phyloP scores from a whole-genome alignment of 2,797 vertebrate species.

The Brachyalestes nurse region DNA sequence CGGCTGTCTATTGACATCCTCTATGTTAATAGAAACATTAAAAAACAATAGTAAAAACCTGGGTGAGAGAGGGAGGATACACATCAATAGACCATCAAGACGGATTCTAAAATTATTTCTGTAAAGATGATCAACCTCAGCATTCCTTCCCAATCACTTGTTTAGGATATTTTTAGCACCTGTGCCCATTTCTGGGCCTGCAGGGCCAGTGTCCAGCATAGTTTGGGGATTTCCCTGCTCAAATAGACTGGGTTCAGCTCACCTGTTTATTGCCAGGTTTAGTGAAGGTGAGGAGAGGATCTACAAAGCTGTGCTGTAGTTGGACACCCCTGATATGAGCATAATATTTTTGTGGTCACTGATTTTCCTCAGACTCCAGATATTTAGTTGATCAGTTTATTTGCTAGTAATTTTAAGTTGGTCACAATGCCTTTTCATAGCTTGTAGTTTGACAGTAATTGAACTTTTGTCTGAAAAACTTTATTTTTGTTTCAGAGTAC shows the following conservation, averaged over 20 bases:
- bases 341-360: too few relatives aligned
- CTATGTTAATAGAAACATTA: slow-evolving; percentile 17
- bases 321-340: too few relatives aligned
- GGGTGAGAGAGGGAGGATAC: not conserved
- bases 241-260: too few relatives aligned
- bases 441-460: not conserved
- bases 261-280: too few relatives aligned
- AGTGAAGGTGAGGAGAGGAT: too few relatives aligned
- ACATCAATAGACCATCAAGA: not conserved
- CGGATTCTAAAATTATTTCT: slow-evolving; percentile 10
- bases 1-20: not conserved
- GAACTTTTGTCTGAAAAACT: not conserved
- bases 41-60: not conserved
- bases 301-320: too few relatives aligned
- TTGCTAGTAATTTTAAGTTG: not conserved
- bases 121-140: slow-evolving; percentile 27
- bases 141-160: not conserved
- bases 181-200: too few relatives aligned
- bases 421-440: not conserved
- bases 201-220: too few relatives aligned
- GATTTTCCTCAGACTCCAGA: not conserved
- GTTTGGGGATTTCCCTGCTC: too few relatives aligned
- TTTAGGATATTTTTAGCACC: not conserved
- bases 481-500: not conserved
- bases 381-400: not conserved